These are phyloP conservation scores for Gibbula magus DNA, from an alignment of 2,888 invertebrate species.

Conservation along the genomic window DNA sequence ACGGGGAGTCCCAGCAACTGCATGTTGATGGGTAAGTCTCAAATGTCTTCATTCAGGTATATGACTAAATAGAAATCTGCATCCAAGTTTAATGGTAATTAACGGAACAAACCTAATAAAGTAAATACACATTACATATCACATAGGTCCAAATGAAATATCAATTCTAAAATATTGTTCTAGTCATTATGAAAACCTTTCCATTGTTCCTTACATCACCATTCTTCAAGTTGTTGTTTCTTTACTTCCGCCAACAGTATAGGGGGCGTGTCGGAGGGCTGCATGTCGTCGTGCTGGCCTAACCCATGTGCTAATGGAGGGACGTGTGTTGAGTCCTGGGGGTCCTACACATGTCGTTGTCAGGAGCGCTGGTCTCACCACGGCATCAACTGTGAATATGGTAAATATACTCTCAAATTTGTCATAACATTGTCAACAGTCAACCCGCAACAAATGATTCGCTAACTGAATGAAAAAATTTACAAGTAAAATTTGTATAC, in stretches of 20 bases:
- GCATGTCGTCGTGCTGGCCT: conserved; percentile 94
- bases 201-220: background rate
- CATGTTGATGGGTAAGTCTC: too few species aligned
- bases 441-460: too few species aligned
- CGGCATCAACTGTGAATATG: conserved; percentile 91
- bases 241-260: conserved; percentile 70
- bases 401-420: conserved; percentile 79
- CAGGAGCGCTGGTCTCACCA: conserved; percentile 94
- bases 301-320: conserved; percentile 95
- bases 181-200: too few species aligned
- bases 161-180: background rate
- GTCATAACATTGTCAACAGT: too few species aligned
- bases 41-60: too few species aligned
- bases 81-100: too few species aligned
- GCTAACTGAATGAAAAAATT: too few species aligned
- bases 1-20: conserved; percentile 91
- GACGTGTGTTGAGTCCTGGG: conserved; percentile 86
- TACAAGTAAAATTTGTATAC: too few species aligned
- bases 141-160: background rate
- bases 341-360: conserved; percentile 91
- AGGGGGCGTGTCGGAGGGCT: conserved; percentile 93
- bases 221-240: background rate
- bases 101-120: too few species aligned
- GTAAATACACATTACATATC: too few species aligned
- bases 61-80: too few species aligned